Evolutionary conservation across 2,113 vertebrate genomes (phyloP), one percentile per base, ranked within the genome.

Genomic region (Scolopax mira): DNA sequence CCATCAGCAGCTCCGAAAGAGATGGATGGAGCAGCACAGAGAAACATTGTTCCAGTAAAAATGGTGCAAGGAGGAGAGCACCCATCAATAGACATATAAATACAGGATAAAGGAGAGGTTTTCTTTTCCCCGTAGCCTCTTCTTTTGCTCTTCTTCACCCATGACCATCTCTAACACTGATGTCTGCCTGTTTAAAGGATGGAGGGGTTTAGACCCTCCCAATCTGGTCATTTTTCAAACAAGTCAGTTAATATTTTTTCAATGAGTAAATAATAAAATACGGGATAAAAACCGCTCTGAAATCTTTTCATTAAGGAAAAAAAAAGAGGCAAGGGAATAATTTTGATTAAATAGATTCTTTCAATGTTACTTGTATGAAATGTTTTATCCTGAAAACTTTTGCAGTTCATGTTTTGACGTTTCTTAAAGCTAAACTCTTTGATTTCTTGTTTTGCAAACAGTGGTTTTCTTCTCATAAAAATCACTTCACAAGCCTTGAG

Each of bases 391-490:
- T 74, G 60, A 77, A 88, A 86, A 79, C 31, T 15, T 73, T 78
- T 81, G 39, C 33, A 57, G 65, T 71, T 93, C 51, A 18, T 62
- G 8, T 79, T 93, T 70, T 88, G 49, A 70, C 2, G 4, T 42
- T 79, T 77, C 48, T 8, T 30, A n/a, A 58, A 95, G 51, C 71
- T 83, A 71, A 86, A 7, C 49, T 46, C 67, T 77, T 90, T 73
- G 79, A 73, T 79, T 83, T 79, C 58, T 90, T 94, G 75, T 24
- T 91, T 61, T 85, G 71, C 71, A 90, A 85, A 86, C n/a, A 41
- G n/a, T 62, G 37, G 11, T 33, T 86, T 73, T 83, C 46, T 77
- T 80, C 80, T 78, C 22, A 74, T 66, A 58, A 94, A 89, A 93
- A 77, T 90, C 37, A n/a, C 31, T 83, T 91, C 88, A 73, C 58